Base-by-base conservation (phyloP, 2,797 vertebrate species). In the Scomberomorus guttatus region DNA sequence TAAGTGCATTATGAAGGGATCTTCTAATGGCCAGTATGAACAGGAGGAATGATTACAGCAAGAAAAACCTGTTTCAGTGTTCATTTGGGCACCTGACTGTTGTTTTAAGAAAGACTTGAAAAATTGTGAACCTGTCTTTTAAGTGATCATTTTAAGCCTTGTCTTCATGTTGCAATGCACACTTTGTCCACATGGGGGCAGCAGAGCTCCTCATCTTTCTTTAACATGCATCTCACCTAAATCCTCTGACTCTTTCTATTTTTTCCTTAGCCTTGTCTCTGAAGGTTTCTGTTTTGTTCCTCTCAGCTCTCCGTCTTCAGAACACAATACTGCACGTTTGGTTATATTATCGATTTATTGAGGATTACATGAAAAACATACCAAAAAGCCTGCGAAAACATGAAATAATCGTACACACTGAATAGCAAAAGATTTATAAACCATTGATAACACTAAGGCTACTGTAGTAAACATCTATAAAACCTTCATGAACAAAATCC, bases 311-410 rank as follows among this genome's bases (percentile, higher is more conserved):
- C 25, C 57, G 64, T 51, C 37, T 71, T 77, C 14, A 61, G 24
- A 90, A 75, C 60, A 89, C 77, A 83, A 29, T 20, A 71, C 55
- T 27, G 42, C 69, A 81, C 70, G 1, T 64, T 52, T 79, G 77
- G 56, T 73, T 82, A 39, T 68, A 34, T 79, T 15, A 69, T 82
- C 46, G 74, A 80, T 93, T 94, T 90, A 90, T 92, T 92, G 44
- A 87, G 84, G 75, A 87, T 93, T 82, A 92, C 85, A 91, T 89
- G 81, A 87, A 87, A 90, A 91, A 89, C 46, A 86, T 75, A 81
- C 48, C 44, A 79, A 80, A 89, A 85, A 79, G 71, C 72, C 69
- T 80, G 65, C 86, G 84, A 87, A 91, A 86, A 86, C 73, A 84
- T 84, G 57, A 85, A 77, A 81, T 65, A 64, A 68, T 66, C 6